Evolutionary conservation across 2,113 vertebrate species (phyloP), one percentile per base, ranked within the genome.

Genomic region (Lepus americanus): DNA sequence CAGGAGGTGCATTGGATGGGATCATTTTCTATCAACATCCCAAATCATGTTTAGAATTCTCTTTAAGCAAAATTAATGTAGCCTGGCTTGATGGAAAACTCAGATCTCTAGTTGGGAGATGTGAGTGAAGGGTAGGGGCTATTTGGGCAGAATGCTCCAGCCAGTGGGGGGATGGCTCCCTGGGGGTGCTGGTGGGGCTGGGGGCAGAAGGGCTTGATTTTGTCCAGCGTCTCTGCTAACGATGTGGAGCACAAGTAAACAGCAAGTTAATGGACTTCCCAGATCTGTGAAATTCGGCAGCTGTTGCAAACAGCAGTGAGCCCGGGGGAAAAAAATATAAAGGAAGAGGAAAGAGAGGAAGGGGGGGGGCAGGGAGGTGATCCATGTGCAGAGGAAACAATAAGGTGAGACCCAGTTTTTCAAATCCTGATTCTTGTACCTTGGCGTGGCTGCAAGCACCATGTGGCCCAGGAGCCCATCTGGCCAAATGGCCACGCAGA

Each of bases 231-330:
- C 94, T 94, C 78, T 39, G 49, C 82, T 96, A 89, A 92, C 74
- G 90, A 67, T 77, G 82, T 86, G 55, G 31, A 82, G 69, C 80
- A 73, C 92, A 74, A 96, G 87, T 97, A 96, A 97, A 97, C 89
- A 96, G 82, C 84, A 23, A 70, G 85, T 77, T 97, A 96, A 97
- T 97, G 96, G 96, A 87, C 95, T 97, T 96, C 92, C 95, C 95
- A 97, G 97, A 95, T 90, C 92, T 16, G 49, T 94, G 97, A 96
- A 94, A 92, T 84, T 85, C 79, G 95, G 82, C 97, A 97, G 97
- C 96, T 97, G 97, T 92, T 95, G 78, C 92, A 94, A 90, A 94
- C 39, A 77, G n/a, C 59, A 84, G 64, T 83, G 84, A 95, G 79
- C 44, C 25, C 59, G 86, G 6, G 72, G 44, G 29, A 87, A 87